These are phyloP conservation scores for Dicranocentrus wangi DNA, from an alignment of 2,888 invertebrate species.

Conservation along the genomic window DNA sequence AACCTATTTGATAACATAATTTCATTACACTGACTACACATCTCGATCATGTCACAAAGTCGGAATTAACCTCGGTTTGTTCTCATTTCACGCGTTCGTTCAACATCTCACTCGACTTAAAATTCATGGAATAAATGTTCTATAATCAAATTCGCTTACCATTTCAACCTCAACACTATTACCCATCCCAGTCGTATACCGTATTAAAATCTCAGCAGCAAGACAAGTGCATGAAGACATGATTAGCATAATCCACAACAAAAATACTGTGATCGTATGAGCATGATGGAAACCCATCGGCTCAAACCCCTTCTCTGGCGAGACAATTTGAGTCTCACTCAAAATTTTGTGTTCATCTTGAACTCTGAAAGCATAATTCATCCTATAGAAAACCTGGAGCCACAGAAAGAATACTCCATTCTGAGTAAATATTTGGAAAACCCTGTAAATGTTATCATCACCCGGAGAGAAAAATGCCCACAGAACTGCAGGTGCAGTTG, in stretches of 20 bases:
- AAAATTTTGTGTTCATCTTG: conserved; percentile 17
- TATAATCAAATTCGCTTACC: no score
- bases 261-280: background rate
- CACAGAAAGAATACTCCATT: conserved; percentile 19
- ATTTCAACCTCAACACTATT: no score
- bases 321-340: conserved; percentile 5
- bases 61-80: no score
- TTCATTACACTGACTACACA: no score
- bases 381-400: background rate
- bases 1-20: no score
- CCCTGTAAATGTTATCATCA: background rate
- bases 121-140: no score
- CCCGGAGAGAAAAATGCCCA: conserved; percentile 12
- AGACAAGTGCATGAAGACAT: no score
- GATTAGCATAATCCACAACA: background rate
- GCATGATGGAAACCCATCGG: background rate
- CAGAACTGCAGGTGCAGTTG: background rate
- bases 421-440: conserved; percentile 26
- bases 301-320: background rate
- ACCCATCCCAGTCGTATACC: no score
- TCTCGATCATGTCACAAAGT: no score
- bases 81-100: no score
- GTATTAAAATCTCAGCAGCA: no score
- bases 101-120: no score
- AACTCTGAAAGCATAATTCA: conserved; percentile 8